phyloP scores from a whole-genome alignment of 2,113 vertebrate species.

The Bufo bufo region DNA sequence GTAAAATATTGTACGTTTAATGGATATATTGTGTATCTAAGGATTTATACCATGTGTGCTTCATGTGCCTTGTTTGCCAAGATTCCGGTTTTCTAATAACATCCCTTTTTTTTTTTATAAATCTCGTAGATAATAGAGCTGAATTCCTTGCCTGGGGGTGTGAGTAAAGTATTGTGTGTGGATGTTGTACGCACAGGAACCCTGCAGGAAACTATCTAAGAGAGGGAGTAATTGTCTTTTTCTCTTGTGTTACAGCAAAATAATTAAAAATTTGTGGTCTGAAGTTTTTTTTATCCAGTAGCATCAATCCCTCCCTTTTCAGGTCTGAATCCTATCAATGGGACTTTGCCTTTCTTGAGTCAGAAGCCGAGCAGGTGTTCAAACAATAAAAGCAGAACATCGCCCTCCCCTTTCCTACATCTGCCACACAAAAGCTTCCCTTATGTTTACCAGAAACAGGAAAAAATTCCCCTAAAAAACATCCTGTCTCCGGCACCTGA shows the following conservation, averaged over 20 bases:
- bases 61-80: slow-evolving; percentile 21
- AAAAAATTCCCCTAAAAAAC: slow-evolving; percentile 72
- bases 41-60: slow-evolving; percentile 19
- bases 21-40: slow-evolving; percentile 20
- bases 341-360: slow-evolving; percentile 50
- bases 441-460: slow-evolving; percentile 72
- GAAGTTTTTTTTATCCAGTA: slow-evolving; percentile 33
- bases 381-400: slow-evolving; percentile 71
- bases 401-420: slow-evolving; percentile 65
- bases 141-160: slow-evolving; percentile 21
- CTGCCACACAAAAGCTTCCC: slow-evolving; percentile 71
- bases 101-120: slow-evolving; percentile 36
- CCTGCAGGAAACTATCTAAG: slow-evolving; percentile 44
- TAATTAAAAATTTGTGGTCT: slow-evolving; percentile 48
- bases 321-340: slow-evolving; percentile 69
- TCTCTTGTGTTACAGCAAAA: slow-evolving; percentile 37
- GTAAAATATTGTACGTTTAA: background rate
- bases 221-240: slow-evolving; percentile 45
- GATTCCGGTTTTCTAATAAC: slow-evolving; percentile 42
- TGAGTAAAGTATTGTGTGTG: slow-evolving; percentile 39
- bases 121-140: slow-evolving; percentile 45
- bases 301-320: slow-evolving; percentile 31
- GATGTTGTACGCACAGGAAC: slow-evolving; percentile 48
- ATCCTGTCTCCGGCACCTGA: slow-evolving; percentile 73
- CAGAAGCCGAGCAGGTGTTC: slow-evolving; percentile 74